Conservation (phyloP, 2,888 invertebrate genomes). For the Cryptophagus acutangulus region DNA sequence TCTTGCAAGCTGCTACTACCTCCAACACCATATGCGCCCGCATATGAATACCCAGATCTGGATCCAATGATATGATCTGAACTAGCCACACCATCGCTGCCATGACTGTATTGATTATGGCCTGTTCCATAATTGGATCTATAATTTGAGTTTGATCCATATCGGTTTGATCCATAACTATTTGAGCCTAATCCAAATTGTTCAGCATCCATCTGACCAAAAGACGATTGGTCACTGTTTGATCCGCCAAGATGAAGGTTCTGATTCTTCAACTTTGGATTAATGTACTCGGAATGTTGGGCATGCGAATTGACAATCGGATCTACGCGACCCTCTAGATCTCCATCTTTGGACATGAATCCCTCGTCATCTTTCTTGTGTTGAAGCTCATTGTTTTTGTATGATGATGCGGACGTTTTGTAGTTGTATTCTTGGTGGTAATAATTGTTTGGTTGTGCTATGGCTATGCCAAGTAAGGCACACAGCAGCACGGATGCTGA, state of each 20-base stretch:
- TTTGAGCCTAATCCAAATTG: too few relatives aligned
- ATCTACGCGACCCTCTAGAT: conserved; percentile 38
- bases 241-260: conserved; percentile 4
- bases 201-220: conserved; percentile 28
- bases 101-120: conserved; percentile 9
- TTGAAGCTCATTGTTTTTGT: conserved; percentile 45
- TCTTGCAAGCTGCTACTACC: conserved; percentile 9
- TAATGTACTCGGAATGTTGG: conserved; percentile 44
- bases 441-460: conserved; percentile 6
- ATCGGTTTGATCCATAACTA: conserved; percentile 16
- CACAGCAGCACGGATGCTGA: too few relatives aligned
- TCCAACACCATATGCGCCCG: background rate
- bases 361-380: conserved; percentile 45
- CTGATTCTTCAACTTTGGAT: conserved; percentile 35
- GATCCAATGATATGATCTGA: conserved; percentile 6
- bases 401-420: conserved; percentile 42
- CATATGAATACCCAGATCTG: conserved; percentile 7
- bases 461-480: conserved; percentile 16
- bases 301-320: conserved; percentile 43
- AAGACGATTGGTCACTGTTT: conserved; percentile 18
- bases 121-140: conserved; percentile 18
- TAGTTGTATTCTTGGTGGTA: conserved; percentile 46
- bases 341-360: conserved; percentile 43
- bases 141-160: too few relatives aligned
- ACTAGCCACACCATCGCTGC: conserved; percentile 4